Conservation (phyloP, 2,113 vertebrate species). For the Ammodytes dubius region DNA sequence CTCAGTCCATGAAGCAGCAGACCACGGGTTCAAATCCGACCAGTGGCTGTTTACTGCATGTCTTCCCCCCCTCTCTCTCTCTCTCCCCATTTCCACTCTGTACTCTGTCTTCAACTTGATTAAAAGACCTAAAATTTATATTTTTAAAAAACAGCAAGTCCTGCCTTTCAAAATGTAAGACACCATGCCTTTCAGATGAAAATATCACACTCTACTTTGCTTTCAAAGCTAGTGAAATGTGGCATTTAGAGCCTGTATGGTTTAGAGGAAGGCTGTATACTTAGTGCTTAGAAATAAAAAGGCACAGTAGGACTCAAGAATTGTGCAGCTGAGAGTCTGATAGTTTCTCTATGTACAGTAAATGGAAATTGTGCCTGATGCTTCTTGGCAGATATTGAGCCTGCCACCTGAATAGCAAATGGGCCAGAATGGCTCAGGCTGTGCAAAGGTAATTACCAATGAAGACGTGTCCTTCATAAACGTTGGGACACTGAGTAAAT, state of each 20-base stretch:
- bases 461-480: background rate
- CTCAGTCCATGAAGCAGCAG: too few species aligned
- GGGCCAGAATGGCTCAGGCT: background rate
- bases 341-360: background rate
- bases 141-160: background rate
- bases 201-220: background rate
- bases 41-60: too few species aligned
- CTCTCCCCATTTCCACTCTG: too few species aligned
- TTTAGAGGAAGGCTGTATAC: background rate
- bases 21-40: too few species aligned
- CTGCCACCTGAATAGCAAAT: conserved; percentile 6
- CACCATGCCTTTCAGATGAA: too few species aligned
- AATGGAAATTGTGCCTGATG: background rate
- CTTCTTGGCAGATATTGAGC: conserved; percentile 1
- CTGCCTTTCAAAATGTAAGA: background rate
- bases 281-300: background rate
- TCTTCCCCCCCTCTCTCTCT: too few species aligned
- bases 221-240: background rate
- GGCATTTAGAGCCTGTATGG: background rate
- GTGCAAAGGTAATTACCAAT: background rate
- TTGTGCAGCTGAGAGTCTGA: background rate
- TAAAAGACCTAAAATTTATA: too few species aligned
- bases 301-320: background rate
- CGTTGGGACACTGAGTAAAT: background rate
- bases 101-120: too few species aligned